Evolutionary conservation across 2,797 vertebrate species (phyloP).

Genomic region (Trachops cirrhosus): DNA sequence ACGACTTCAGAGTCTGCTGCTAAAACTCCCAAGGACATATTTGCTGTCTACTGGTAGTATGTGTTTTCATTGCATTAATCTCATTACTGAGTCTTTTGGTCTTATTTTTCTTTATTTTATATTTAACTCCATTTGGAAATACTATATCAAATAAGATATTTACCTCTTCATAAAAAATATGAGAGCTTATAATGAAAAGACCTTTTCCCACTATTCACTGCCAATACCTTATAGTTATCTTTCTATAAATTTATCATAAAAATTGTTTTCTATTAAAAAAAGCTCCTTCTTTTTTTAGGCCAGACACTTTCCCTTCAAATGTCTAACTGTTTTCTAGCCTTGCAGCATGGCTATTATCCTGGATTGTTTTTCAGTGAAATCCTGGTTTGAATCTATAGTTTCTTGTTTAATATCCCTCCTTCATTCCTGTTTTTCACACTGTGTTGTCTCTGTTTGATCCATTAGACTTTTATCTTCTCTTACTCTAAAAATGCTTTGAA

Average conservation of each 20-base stretch:
- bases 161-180: not conserved
- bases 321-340: not conserved
- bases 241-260: not conserved
- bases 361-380: not conserved
- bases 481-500: not conserved
- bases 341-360: not conserved
- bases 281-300: not conserved
- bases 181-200: not conserved
- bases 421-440: not conserved
- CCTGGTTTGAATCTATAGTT: not conserved
- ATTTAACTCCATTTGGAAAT: not conserved
- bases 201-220: not conserved
- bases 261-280: conserved; percentile 10
- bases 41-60: not conserved
- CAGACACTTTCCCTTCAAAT: not conserved
- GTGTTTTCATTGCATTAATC: not conserved
- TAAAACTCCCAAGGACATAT: not conserved
- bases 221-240: not conserved
- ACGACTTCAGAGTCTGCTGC: not conserved
- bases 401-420: not conserved
- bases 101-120: not conserved
- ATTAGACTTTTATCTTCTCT: not conserved
- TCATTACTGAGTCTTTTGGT: not conserved
- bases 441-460: not conserved
- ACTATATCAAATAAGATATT: not conserved